phyloP scores from a whole-genome alignment of 2,888 invertebrate species.

The Argynnis bischoffii region DNA sequence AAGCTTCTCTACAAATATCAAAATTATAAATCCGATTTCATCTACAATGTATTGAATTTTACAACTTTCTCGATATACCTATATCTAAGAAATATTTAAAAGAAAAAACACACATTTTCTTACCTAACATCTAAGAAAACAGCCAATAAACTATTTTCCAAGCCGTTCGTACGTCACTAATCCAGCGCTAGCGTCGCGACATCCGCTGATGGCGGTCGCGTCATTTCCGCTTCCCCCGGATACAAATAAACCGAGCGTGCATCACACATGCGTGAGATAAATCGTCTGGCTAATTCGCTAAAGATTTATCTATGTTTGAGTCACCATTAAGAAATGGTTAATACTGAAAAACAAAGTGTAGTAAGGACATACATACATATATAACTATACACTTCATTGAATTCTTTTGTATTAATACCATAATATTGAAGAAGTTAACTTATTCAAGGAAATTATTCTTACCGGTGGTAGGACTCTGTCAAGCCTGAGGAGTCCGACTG shows the following conservation, averaged over 20 bases:
- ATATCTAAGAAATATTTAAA: too few relatives aligned
- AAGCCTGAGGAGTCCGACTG: too few relatives aligned
- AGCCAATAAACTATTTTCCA: constrained; percentile 19
- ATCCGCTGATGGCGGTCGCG: constrained; percentile 64
- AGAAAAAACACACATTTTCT: background rate
- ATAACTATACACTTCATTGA: background rate
- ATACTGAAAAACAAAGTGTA: background rate
- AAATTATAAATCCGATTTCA: too few relatives aligned
- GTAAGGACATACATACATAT: background rate
- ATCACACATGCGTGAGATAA: constrained; percentile 70
- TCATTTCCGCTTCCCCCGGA: constrained; percentile 58
- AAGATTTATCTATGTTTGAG: constrained; percentile 40
- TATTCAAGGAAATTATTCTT: too few relatives aligned
- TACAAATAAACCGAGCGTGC: constrained; percentile 64
- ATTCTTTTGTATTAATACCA: background rate
- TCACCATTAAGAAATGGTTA: constrained; percentile 9
- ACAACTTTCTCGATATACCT: too few relatives aligned
- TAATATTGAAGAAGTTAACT: too few relatives aligned
- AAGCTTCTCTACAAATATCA: too few relatives aligned
- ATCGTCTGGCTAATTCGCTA: constrained; percentile 67
- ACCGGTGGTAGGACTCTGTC: too few relatives aligned
- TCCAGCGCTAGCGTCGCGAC: constrained; percentile 61
- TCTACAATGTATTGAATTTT: too few relatives aligned
- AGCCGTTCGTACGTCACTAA: constrained; percentile 43
- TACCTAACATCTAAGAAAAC: constrained; percentile 5